phyloP scores from a whole-genome alignment of 1,140 invertebrate genomes.

The Phymorhynchus buccinoides region DNA sequence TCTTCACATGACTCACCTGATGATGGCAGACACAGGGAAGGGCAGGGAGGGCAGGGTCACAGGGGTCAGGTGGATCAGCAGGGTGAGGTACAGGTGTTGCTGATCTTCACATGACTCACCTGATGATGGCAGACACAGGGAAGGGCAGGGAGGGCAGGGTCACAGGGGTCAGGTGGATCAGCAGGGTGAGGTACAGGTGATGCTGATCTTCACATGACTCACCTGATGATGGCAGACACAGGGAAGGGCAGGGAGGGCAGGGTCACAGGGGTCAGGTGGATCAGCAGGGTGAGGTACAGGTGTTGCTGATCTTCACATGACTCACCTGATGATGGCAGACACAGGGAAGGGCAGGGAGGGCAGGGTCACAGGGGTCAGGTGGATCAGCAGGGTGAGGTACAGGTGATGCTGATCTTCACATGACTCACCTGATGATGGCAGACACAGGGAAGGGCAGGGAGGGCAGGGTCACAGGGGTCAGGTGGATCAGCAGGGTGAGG shows the following conservation, averaged over 20 bases:
- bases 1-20: conserved; percentile 42
- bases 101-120: conserved; percentile 39
- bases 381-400: conserved; percentile 46
- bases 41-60: conserved; percentile 5
- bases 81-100: conserved; percentile 39
- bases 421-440: conserved; percentile 51
- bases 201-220: background rate
- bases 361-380: conserved; percentile 32
- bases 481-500: conserved; percentile 44
- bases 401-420: background rate
- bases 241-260: conserved; percentile 41
- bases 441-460: conserved; percentile 48
- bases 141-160: conserved; percentile 36
- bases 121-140: conserved; percentile 51
- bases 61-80: conserved; percentile 45
- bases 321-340: conserved; percentile 51
- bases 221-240: conserved; percentile 53
- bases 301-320: background rate
- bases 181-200: conserved; percentile 43
- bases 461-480: conserved; percentile 30
- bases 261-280: conserved; percentile 39
- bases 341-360: conserved; percentile 45
- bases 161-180: conserved; percentile 41
- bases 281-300: conserved; percentile 43
- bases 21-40: conserved; percentile 51